Evolutionary conservation across 1,140 invertebrate species (phyloP).

Genomic region (Calephelis nemesis): DNA sequence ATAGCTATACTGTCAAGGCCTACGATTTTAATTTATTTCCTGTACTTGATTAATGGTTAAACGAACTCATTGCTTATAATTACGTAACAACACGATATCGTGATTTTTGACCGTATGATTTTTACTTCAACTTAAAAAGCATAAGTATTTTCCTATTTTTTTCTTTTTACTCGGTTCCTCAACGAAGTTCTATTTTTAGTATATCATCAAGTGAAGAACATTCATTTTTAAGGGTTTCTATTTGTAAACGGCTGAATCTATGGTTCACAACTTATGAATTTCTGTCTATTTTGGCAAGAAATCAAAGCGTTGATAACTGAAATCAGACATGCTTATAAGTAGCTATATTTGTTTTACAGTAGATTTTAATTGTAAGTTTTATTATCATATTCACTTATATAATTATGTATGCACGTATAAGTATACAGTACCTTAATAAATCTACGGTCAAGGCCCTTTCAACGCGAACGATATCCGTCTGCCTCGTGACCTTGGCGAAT

Average conservation of each 20-base stretch:
- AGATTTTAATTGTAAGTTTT: background rate
- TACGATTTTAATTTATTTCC: constrained; percentile 11
- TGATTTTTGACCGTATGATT: background rate
- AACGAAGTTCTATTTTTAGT: no score
- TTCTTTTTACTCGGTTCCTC: no score
- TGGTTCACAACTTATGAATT: no score
- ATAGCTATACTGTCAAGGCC: constrained; percentile 5
- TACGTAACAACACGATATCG: background rate
- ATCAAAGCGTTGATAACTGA: no score
- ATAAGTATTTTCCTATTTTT: no score
- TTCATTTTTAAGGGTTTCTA: no score
- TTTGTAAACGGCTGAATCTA: no score
- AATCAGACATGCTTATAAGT: no score
- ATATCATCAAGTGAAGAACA: no score
- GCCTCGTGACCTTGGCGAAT: constrained; percentile 8
- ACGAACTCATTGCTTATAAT: constrained; percentile 12
- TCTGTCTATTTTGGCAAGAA: no score
- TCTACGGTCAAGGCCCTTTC: constrained; percentile 5
- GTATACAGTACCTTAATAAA: background rate
- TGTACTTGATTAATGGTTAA: constrained; percentile 9
- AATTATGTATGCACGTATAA: background rate
- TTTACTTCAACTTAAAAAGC: background rate
- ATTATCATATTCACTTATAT: background rate
- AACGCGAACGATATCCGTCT: constrained; percentile 8
- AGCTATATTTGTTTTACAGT: no score